A percentile compares a stretch with the other conserved stretches of the same genome.
Evolutionary conservation across 2,888 invertebrate species (phyloP).

Genomic region (Chirona hameri): DNA sequence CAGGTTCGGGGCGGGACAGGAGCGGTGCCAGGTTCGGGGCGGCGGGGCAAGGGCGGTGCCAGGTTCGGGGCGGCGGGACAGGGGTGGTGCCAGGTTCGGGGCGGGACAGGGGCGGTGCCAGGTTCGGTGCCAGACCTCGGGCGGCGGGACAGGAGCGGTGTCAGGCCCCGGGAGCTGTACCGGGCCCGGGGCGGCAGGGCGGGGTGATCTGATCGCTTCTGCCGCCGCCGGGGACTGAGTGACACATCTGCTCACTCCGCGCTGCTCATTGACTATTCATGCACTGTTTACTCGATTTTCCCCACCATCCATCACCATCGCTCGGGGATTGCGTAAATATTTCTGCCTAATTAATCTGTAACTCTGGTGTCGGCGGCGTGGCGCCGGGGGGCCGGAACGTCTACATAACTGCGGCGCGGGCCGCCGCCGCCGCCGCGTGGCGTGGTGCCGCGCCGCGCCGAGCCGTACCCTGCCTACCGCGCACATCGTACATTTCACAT

Average conservation of each 20-base stretch:
- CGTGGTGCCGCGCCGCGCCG: not conserved
- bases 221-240: not conserved
- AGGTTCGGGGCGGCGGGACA: too few relatives aligned
- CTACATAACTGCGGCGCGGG: not conserved
- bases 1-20: too few relatives aligned
- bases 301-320: not conserved
- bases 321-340: constrained; percentile 10
- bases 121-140: not conserved
- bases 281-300: not conserved
- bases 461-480: not conserved
- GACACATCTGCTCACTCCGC: not conserved
- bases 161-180: too few relatives aligned
- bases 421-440: not conserved
- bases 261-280: constrained; percentile 14
- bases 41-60: too few relatives aligned
- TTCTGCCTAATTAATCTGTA: constrained; percentile 28
- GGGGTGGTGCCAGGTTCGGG: too few relatives aligned
- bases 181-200: too few relatives aligned
- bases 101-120: not conserved
- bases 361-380: not conserved
- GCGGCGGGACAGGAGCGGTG: not conserved
- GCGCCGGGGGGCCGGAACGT: not conserved
- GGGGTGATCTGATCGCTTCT: not conserved
- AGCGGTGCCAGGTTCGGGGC: too few relatives aligned
- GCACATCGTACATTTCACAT: too few relatives aligned